Percentiles rank a stretch among this genome's conserved stretches.
phyloP scores from a whole-genome alignment of 2,113 vertebrate species.

The Tragelaphus strepsiceros region DNA sequence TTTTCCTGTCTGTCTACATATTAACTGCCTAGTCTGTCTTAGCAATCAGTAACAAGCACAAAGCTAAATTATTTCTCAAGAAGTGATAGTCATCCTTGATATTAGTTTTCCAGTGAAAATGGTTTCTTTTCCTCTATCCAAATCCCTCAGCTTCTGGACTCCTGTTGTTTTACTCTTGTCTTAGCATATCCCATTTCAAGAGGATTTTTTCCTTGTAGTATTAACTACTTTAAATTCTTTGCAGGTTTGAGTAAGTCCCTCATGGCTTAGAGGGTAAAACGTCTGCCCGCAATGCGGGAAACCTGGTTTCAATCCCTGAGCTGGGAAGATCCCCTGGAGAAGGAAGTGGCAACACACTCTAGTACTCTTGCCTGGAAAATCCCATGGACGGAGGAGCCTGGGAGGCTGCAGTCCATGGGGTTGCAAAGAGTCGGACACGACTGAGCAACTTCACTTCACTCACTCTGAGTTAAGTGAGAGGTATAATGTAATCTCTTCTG shows the following conservation, averaged over 20 bases:
- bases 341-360: no score
- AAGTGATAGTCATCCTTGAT: not conserved
- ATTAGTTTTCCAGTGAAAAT: not conserved
- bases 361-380: no score
- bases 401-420: no score
- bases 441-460: no score
- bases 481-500: not conserved
- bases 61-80: not conserved
- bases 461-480: not conserved
- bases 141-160: not conserved
- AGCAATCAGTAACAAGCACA: not conserved
- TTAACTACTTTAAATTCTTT: not conserved
- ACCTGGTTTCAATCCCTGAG: no score
- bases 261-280: no score
- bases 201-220: not conserved
- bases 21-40: not conserved
- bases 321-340: no score
- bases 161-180: not conserved
- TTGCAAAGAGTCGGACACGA: no score
- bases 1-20: not conserved
- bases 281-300: accelerated
- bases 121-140: not conserved
- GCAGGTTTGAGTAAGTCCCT: not conserved
- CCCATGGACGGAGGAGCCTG: no score
- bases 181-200: not conserved